phyloP scores from a whole-genome alignment of 2,113 vertebrate species.

The Ochotona curzoniae region DNA sequence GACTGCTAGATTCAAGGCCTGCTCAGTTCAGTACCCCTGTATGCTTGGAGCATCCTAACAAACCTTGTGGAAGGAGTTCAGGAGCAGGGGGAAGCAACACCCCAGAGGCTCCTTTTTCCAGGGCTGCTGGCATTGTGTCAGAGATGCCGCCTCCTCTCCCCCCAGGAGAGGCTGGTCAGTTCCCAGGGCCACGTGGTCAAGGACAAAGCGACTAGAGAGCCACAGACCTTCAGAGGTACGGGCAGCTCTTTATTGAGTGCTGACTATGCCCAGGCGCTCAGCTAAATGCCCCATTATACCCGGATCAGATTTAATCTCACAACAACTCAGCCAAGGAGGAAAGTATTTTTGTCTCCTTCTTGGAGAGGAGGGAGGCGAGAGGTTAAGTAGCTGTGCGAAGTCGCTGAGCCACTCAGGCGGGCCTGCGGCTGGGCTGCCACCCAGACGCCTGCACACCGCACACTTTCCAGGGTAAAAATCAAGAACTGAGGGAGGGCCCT shows the following conservation, averaged over 20 bases:
- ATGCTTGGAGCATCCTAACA: neutral
- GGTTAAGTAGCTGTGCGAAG: conserved; percentile 61
- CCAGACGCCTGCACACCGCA: neutral
- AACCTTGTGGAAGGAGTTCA: neutral
- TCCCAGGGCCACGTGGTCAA: neutral
- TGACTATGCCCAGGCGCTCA: neutral
- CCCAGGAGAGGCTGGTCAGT: neutral
- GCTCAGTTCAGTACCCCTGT: neutral
- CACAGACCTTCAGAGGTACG: neutral
- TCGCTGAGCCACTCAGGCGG: conserved; percentile 40
- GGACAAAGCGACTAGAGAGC: neutral
- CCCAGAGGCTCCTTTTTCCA: neutral
- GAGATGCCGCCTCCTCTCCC: neutral
- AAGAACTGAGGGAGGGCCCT: conserved; percentile 36
- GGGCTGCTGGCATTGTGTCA: neutral
- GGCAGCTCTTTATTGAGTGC: neutral
- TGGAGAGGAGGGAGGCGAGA: conserved; percentile 55
- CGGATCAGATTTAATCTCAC: conserved; percentile 54
- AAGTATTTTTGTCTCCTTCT: conserved; percentile 60
- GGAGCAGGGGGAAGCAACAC: neutral
- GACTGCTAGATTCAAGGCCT: neutral
- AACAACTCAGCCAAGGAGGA: conserved; percentile 56
- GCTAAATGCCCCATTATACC: conserved; percentile 9
- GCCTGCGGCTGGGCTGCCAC: neutral
- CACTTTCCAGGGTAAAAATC: conserved; percentile 42